Percentiles rank a stretch among this genome's conserved stretches.
Conservation (phyloP, 2,797 vertebrate genomes). For the Esox lucius region DNA sequence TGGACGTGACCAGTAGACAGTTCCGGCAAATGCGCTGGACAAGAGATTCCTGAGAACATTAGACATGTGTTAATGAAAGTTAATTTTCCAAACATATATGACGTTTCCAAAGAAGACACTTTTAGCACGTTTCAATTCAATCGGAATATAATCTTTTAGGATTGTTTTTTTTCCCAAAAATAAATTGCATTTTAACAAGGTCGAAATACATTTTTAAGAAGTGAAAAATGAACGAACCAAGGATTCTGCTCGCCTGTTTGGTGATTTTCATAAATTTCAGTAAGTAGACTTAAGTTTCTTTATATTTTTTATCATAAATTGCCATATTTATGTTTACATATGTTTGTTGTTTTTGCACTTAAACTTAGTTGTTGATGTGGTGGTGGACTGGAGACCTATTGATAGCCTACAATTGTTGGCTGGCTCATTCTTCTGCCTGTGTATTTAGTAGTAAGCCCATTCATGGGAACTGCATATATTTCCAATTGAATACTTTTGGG, state of each 20-base stretch:
- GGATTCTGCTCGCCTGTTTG: conserved; percentile 55
- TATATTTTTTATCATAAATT: neutral
- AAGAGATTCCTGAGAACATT: conserved; percentile 5
- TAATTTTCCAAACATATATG: neutral
- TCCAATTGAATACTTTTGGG: neutral
- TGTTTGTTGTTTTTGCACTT: neutral
- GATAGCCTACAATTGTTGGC: neutral
- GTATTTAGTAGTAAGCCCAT: neutral
- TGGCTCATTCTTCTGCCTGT: neutral
- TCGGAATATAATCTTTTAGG: neutral
- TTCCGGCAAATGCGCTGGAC: conserved; percentile 27
- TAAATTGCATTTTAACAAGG: conserved; percentile 1
- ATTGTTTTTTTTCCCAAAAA: neutral
- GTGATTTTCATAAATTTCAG: conserved; percentile 57
- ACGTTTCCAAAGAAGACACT: neutral
- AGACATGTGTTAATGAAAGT: conserved; percentile 37
- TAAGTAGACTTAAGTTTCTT: conserved; percentile 58
- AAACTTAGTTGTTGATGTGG: neutral
- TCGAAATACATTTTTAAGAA: neutral
- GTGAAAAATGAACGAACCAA: conserved; percentile 50
- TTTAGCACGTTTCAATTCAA: conserved; percentile 1
- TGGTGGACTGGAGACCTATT: neutral
- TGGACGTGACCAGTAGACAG: conserved; percentile 63
- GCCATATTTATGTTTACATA: neutral
- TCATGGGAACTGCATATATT: neutral